Base-by-base conservation (phyloP, 2,797 vertebrate genomes). In the Sparus aurata region DNA sequence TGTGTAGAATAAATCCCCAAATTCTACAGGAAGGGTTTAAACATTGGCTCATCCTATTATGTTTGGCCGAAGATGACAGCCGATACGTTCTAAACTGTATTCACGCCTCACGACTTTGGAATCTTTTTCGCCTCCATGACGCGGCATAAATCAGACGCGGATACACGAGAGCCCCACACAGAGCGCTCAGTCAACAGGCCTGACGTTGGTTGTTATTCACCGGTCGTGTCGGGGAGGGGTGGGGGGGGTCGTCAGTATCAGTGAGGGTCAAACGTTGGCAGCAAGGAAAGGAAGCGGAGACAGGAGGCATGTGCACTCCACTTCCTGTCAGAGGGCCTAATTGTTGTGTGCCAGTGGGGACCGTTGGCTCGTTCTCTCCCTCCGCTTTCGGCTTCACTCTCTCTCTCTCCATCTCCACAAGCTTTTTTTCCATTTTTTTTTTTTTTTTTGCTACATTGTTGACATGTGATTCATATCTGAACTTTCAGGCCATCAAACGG, bases 321-420 rank as follows among this genome's bases (percentile, higher is more conserved):
- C 89, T 93, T 94, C 91, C 93, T 91, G 84, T 88, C 74, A 79
- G 75, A 74, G 57, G 64, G 63, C 59, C 55, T 87, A 89, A 92
- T 92, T 90, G 87, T 82, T 77, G 67, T 80, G 81, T 77, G 79
- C 76, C 90, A 79, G 73, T 55, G 61, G 77, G 85, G 63, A 79
- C 41, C 25, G 57, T 23, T 49, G 54, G 57, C 69, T 86, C 57
- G 49, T 65, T 73, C 71, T 75, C 73, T 77, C 63, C 72, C 69
- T 79, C 9, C 9, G 34, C 75, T 52, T 52, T 68, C 65, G 9
- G 34, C 9, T 54, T 80, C 53, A 41, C 55, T 71, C 74, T 71
- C 30, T 22, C 53, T 57, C 46, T 77, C 55, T 74, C 77, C 62
- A 34, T 63, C 57, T 62, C 54, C 25, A 11, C 10, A 18, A 34